phyloP scores from a whole-genome alignment of 2,888 invertebrate species.

The Eumacrocentrus americanus region DNA sequence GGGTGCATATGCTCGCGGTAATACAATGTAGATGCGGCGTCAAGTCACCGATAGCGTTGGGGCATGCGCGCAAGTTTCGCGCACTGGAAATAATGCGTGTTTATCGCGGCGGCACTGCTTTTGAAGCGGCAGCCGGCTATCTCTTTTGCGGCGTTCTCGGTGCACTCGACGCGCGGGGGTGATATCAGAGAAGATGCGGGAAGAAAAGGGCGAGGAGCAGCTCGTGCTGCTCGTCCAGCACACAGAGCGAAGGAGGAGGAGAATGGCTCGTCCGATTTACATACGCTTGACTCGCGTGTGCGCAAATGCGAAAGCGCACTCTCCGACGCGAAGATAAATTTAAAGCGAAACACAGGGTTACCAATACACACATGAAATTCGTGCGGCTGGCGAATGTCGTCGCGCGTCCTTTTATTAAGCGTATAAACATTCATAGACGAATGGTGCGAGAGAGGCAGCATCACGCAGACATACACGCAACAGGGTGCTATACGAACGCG shows the following conservation, averaged over 20 bases:
- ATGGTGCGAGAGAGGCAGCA: too few species aligned
- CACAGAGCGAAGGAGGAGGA: constrained; percentile 29
- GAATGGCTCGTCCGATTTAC: constrained; percentile 24
- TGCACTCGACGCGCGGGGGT: constrained; percentile 26
- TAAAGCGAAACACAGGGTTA: not conserved
- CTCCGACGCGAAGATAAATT: constrained; percentile 22
- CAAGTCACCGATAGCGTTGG: constrained; percentile 36
- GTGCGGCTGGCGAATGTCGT: not conserved
- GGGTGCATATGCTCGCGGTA: constrained; percentile 4
- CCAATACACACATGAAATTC: constrained; percentile 3
- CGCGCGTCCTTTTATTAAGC: not conserved
- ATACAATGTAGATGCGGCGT: constrained; percentile 20
- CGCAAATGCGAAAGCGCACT: constrained; percentile 11
- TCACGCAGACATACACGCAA: too few species aligned
- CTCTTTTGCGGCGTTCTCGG: constrained; percentile 13
- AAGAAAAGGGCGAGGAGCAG: constrained; percentile 30
- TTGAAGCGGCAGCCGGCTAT: constrained; percentile 42
- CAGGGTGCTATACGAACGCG: not conserved
- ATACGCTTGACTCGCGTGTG: constrained; percentile 18
- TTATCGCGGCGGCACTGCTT: constrained; percentile 55
- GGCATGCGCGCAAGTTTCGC: constrained; percentile 46
- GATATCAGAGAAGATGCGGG: constrained; percentile 24
- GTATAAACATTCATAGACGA: constrained; percentile 10
- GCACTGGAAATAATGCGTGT: constrained; percentile 54
- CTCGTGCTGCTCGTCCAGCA: too few species aligned